Evolutionary conservation across 2,888 invertebrate genomes (phyloP).

Genomic region (Ephialtes manifestator): DNA sequence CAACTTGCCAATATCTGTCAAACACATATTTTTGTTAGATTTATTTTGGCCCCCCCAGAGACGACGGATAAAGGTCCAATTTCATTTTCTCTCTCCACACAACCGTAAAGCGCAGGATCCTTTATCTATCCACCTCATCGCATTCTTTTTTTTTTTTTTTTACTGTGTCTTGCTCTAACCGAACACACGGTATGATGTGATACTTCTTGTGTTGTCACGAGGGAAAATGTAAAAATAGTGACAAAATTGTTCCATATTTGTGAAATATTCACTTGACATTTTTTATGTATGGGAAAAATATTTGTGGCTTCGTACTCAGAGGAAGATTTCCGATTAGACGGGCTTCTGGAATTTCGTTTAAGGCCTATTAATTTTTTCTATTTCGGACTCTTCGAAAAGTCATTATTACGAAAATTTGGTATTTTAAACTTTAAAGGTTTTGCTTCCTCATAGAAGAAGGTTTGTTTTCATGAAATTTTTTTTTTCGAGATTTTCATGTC

Average conservation of each 20-base stretch:
- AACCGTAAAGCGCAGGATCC: slow-evolving; percentile 60
- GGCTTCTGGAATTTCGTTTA: not conserved
- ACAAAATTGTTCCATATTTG: too few species aligned
- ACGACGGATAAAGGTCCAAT: slow-evolving; percentile 78
- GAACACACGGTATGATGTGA: slow-evolving; percentile 13
- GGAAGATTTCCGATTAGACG: too few species aligned
- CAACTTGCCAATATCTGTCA: slow-evolving; percentile 83
- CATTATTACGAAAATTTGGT: not conserved
- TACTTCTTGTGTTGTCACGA: slow-evolving; percentile 27
- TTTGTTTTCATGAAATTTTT: too few species aligned
- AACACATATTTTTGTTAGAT: slow-evolving; percentile 84
- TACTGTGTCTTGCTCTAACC: slow-evolving; percentile 56
- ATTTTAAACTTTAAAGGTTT: not conserved
- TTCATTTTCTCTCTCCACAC: slow-evolving; percentile 79
- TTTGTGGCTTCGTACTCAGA: too few species aligned
- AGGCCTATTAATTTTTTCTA: too few species aligned
- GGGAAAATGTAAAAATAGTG: not conserved
- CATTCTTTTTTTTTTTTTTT: slow-evolving; percentile 24
- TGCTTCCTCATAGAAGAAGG: too few species aligned
- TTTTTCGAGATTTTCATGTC: too few species aligned
- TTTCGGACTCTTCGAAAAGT: too few species aligned
- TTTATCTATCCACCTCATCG: slow-evolving; percentile 38
- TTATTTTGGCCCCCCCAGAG: slow-evolving; percentile 79
- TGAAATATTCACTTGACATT: too few species aligned
- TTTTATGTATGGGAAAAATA: too few species aligned